Base-by-base conservation (phyloP, 2,888 invertebrate genomes). In the Agrochola lota region DNA sequence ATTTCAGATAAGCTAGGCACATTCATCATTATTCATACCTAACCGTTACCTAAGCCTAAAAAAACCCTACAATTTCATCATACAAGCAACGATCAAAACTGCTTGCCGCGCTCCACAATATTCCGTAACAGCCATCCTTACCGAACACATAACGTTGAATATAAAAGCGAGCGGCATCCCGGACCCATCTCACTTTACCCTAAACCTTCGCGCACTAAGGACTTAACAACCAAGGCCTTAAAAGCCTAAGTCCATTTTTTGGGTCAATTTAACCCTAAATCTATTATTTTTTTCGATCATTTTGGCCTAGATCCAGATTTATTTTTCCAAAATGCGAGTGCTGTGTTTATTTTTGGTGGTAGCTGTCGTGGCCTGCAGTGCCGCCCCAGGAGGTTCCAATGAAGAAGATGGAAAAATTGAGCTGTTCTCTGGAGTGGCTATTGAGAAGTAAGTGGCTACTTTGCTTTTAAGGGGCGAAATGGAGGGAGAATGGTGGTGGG, bases 371-470 rank as follows among this genome's bases (percentile, higher is more conserved):
- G 93, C 91, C 76, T 94, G 95, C 91, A 90, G 91, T 78, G 96
- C 95, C 3, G 96, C 96, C 0, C 95, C 96, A 0, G 95, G 95
- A 23, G 72, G 81, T 7, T 68, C 84, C 0, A 87, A 72, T 20
- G 95, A 94, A 77, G 94, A 95, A 23, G 94, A 95, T 75, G 93
- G 91, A 3, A 93, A 88, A 84, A 90, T 96, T 11, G 96, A 96
- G 77, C 89, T 96, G 30, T 95, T 96, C 69, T 94, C 95, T 5
- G 96, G 96, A 83, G 96, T 96, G 3, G 95, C 95, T 20, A 95
- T 96, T 87, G 95, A 96, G 87, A 94, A 94, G 95, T 95, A 85
- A 95, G 95, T 95, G 49, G 26, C 49, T 72, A 74, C 40, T 76
- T 49, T 60, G 3, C 2, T 71, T 59, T 57, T 17, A n/a, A 0